Evolutionary conservation across 2,797 vertebrate species (phyloP).

Genomic region (Staurois parvus): DNA sequence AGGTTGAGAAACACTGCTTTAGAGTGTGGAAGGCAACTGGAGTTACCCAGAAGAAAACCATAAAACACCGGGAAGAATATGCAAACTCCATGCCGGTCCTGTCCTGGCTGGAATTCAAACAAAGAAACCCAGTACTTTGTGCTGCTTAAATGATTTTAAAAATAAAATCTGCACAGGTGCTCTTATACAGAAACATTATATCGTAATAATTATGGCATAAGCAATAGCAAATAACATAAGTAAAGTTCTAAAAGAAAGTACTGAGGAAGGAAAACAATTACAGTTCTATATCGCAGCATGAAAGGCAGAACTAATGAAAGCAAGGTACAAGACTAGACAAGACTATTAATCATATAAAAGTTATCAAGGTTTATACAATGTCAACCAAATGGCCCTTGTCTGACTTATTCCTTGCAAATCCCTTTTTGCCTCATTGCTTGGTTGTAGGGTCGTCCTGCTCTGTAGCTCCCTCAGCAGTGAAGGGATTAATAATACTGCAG

Average conservation of each 20-base stretch:
- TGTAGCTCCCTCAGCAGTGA: slow-evolving; percentile 59
- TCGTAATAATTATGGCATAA: background rate
- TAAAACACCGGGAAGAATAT: too few relatives aligned
- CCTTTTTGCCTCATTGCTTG: slow-evolving; percentile 56
- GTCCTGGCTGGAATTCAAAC: too few relatives aligned
- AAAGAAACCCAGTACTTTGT: too few relatives aligned
- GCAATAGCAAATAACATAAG: background rate
- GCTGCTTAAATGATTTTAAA: too few relatives aligned
- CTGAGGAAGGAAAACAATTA: background rate
- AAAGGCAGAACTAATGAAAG: slow-evolving; percentile 2
- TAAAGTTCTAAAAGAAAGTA: background rate
- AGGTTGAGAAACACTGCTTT: too few relatives aligned
- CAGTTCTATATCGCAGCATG: background rate
- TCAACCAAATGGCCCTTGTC: slow-evolving; percentile 50
- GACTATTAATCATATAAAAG: slow-evolving; percentile 40
- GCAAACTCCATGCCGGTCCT: too few relatives aligned
- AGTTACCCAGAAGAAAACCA: too few relatives aligned
- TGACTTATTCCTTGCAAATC: slow-evolving; percentile 38
- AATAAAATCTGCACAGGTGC: background rate
- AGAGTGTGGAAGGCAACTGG: too few relatives aligned
- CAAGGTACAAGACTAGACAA: background rate
- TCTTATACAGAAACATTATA: background rate
- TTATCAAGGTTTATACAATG: slow-evolving; percentile 39
- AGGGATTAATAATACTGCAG: slow-evolving; percentile 62
- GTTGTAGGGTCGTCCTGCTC: slow-evolving; percentile 53